Evolutionary conservation across 2,113 vertebrate genomes (phyloP).

Genomic region (Hippocampus comes): DNA sequence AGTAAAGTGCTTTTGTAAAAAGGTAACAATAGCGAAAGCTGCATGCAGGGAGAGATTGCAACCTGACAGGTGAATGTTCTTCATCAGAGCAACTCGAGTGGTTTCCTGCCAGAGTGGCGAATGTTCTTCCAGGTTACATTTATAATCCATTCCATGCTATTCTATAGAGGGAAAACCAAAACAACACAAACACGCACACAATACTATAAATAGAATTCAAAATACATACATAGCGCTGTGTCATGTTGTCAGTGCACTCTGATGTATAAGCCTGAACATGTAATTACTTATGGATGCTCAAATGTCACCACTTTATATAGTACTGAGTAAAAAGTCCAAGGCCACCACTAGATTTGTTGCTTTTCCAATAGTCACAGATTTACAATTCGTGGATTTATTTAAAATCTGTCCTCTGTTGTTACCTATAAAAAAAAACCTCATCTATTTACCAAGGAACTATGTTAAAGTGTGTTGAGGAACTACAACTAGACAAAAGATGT

Average conservation of each 20-base stretch:
- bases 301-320: neutral
- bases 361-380: neutral
- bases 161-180: neutral
- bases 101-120: constrained; percentile 22
- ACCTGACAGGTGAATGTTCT: constrained; percentile 21
- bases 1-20: constrained; percentile 42
- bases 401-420: neutral
- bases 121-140: constrained; percentile 24
- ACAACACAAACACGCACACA: neutral
- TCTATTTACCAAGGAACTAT: neutral
- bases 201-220: neutral
- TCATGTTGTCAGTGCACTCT: neutral
- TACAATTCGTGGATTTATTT: neutral
- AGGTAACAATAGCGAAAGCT: constrained; percentile 22
- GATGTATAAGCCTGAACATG: neutral
- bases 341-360: neutral
- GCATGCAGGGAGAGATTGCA: neutral
- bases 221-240: neutral
- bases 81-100: constrained; percentile 14
- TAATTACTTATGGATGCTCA: neutral
- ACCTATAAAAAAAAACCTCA: neutral
- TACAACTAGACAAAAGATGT: too few relatives aligned
- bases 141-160: constrained; percentile 9
- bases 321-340: neutral
- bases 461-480: too few relatives aligned